Conservation (phyloP, 2,797 vertebrate species). For the Melanogrammus aeglefinus region DNA sequence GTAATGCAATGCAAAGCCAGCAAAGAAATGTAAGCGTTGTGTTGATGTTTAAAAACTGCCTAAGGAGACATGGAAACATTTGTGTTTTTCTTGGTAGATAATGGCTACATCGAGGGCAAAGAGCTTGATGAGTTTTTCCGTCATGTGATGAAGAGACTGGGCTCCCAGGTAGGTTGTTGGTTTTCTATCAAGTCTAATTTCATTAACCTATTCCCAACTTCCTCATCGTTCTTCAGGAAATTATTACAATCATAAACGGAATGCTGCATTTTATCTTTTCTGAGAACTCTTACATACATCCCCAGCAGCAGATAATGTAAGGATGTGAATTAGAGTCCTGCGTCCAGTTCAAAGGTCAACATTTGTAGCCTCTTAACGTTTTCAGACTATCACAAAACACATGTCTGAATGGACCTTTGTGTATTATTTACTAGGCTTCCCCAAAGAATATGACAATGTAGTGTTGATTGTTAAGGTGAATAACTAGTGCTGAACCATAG, state of each 20-base stretch:
- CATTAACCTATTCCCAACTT: background rate
- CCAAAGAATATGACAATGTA: background rate
- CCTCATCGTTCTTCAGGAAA: background rate
- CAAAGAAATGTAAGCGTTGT: no score
- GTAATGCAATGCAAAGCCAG: no score
- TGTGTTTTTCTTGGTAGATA: conserved; percentile 72
- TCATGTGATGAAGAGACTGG: conserved; percentile 81
- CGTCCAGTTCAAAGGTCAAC: background rate
- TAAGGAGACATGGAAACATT: no score
- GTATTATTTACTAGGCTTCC: background rate
- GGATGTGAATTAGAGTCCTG: background rate
- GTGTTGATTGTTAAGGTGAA: background rate
- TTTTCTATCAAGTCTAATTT: background rate
- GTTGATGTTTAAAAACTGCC: background rate
- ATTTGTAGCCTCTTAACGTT: background rate
- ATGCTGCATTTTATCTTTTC: background rate
- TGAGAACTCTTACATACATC: background rate
- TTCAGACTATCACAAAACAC: background rate
- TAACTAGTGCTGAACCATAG: background rate
- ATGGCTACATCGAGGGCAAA: conserved; percentile 91
- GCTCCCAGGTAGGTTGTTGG: conserved; percentile 74
- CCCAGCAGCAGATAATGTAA: background rate
- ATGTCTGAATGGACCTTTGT: background rate
- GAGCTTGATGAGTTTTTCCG: conserved; percentile 90
- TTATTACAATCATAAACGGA: background rate